These are phyloP conservation scores for Apodemus sylvaticus DNA, from an alignment of 2,113 vertebrate species.

Conservation along the genomic window DNA sequence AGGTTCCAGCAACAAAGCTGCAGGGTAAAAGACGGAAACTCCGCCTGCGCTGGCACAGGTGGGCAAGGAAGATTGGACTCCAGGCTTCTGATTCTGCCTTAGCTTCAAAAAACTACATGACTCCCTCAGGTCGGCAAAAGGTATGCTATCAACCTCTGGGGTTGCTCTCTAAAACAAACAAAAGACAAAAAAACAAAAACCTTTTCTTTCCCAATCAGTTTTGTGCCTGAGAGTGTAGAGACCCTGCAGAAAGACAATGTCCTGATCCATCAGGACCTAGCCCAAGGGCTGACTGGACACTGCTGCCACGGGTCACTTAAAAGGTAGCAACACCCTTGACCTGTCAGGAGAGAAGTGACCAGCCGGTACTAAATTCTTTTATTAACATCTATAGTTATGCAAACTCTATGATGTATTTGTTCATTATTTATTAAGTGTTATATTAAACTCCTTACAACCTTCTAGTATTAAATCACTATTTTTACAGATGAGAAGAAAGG, in stretches of 20 bases:
- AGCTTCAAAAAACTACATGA: neutral
- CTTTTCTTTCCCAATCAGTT: neutral
- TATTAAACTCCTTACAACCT: neutral
- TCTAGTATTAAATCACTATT: neutral
- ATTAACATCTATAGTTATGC: neutral
- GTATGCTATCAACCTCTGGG: neutral
- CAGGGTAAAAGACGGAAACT: neutral
- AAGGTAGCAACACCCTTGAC: neutral
- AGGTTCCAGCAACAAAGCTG: neutral
- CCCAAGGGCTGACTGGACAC: neutral
- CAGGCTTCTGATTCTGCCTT: neutral
- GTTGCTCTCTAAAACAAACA: neutral
- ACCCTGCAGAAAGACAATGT: neutral
- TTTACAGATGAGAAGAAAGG: neutral
- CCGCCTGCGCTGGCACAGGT: neutral
- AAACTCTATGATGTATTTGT: neutral
- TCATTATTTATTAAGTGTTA: neutral
- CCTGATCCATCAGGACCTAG: too few species aligned
- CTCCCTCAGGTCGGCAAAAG: neutral
- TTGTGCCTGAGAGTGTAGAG: neutral
- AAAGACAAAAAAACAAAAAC: neutral
- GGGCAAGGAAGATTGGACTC: neutral
- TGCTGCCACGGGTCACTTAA: neutral
- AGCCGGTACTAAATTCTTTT: neutral
- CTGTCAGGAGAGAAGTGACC: neutral